These are phyloP conservation scores for Megaptera novaeangliae DNA, from an alignment of 2,113 vertebrate species.

Conservation along the genomic window DNA sequence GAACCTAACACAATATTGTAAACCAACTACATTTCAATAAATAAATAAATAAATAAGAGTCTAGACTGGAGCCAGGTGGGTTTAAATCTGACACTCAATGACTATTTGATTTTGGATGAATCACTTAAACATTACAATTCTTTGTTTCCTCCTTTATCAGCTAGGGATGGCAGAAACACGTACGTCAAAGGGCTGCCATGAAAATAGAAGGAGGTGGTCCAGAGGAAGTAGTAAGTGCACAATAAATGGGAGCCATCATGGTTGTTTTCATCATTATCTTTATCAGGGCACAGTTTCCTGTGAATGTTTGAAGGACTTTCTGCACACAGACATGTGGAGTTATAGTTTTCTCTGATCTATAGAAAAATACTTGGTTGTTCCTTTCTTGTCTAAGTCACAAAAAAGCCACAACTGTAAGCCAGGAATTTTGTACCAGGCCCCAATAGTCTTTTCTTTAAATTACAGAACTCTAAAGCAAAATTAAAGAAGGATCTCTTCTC, in stretches of 20 bases:
- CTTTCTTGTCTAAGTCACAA: neutral
- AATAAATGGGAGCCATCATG: rapidly evolving
- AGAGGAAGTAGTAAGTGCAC: rapidly evolving
- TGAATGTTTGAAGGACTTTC: neutral
- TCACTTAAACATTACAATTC: neutral
- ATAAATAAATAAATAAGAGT: no score
- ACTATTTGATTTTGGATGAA: neutral
- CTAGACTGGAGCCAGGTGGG: neutral
- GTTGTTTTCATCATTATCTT: neutral
- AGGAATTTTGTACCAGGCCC: neutral
- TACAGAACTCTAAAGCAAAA: neutral
- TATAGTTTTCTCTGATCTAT: neutral
- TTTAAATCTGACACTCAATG: neutral
- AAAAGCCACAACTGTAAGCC: neutral
- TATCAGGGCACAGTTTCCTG: neutral
- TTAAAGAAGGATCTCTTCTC: neutral
- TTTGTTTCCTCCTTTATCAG: neutral
- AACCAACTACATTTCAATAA: no score
- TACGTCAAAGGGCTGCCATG: neutral
- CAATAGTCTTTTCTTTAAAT: neutral
- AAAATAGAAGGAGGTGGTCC: neutral
- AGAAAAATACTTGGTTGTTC: neutral
- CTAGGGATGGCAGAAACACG: neutral
- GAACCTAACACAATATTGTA: no score
- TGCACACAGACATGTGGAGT: rapidly evolving